Evolutionary conservation across 2,797 vertebrate genomes (phyloP).

Genomic region (Malurus leucopterus): DNA sequence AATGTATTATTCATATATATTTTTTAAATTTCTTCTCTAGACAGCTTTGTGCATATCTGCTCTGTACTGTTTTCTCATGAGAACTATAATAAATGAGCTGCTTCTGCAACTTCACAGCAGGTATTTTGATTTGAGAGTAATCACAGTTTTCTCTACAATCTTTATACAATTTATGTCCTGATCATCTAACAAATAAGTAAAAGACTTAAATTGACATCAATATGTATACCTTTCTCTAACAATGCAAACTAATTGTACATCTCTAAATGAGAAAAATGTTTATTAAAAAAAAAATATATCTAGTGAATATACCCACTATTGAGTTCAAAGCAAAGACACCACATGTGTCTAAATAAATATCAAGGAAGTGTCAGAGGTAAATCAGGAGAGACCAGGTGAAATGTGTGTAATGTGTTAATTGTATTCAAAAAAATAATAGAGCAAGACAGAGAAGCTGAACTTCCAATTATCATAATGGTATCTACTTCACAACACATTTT

Average conservation of each 20-base stretch:
- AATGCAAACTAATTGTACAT: slow-evolving; percentile 44
- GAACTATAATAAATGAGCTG: slow-evolving; percentile 43
- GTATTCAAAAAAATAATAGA: slow-evolving; percentile 60
- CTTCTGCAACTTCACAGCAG: slow-evolving; percentile 52
- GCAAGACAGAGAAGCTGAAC: slow-evolving; percentile 63
- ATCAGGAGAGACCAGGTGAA: slow-evolving; percentile 65
- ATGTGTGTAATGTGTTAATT: slow-evolving; percentile 66
- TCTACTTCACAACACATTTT: slow-evolving; percentile 66
- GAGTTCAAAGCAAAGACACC: slow-evolving; percentile 69
- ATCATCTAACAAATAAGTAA: slow-evolving; percentile 56
- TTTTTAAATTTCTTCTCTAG: neutral
- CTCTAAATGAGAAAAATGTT: slow-evolving; percentile 47
- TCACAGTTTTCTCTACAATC: slow-evolving; percentile 42
- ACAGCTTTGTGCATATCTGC: neutral
- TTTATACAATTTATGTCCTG: slow-evolving; percentile 28
- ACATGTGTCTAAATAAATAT: slow-evolving; percentile 69
- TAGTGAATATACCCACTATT: slow-evolving; percentile 53
- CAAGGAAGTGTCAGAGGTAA: slow-evolving; percentile 71
- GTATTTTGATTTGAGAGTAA: slow-evolving; percentile 52
- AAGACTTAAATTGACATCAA: slow-evolving; percentile 55
- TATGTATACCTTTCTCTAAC: slow-evolving; percentile 50
- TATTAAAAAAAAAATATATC: slow-evolving; percentile 44
- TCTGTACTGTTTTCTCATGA: neutral
- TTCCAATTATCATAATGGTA: slow-evolving; percentile 73
- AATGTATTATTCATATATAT: slow-evolving; percentile 29